phyloP scores from a whole-genome alignment of 2,888 invertebrate species.

The Tetropium fuscum region DNA sequence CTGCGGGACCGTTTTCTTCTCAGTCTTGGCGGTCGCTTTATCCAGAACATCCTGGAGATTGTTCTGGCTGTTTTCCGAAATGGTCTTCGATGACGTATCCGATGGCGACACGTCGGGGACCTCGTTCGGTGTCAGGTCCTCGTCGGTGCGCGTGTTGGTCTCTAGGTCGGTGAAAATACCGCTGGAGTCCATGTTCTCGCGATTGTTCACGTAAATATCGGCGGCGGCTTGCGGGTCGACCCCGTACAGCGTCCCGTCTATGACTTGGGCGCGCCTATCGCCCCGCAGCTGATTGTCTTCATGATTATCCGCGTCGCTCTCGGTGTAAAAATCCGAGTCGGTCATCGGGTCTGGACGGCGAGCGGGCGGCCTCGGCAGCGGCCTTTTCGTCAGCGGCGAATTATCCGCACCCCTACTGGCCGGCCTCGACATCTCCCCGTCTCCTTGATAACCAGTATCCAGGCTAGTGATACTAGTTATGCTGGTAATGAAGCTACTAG shows the following conservation, averaged over 20 bases:
- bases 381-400: constrained; percentile 71
- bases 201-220: constrained; percentile 68
- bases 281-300: constrained; percentile 77
- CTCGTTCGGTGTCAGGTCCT: constrained; percentile 47
- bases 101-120: constrained; percentile 71
- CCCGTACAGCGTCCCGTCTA: constrained; percentile 91
- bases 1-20: constrained; percentile 32
- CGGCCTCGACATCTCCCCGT: constrained; percentile 90
- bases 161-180: constrained; percentile 91
- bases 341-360: constrained; percentile 88
- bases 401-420: constrained; percentile 86
- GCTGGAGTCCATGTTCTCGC: constrained; percentile 91
- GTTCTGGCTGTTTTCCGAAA: constrained; percentile 69
- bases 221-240: constrained; percentile 69
- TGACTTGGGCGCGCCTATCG: constrained; percentile 84
- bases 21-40: constrained; percentile 35
- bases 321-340: constrained; percentile 91
- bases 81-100: constrained; percentile 71
- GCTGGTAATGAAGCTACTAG: constrained; percentile 85
- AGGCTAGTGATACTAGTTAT: constrained; percentile 92
- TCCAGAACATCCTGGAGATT: constrained; percentile 51
- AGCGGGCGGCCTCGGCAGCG: constrained; percentile 68
- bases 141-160: constrained; percentile 72
- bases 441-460: constrained; percentile 95
- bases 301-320: constrained; percentile 89